Base-by-base conservation (phyloP, 2,113 vertebrate genomes). In the Alectura lathami region DNA sequence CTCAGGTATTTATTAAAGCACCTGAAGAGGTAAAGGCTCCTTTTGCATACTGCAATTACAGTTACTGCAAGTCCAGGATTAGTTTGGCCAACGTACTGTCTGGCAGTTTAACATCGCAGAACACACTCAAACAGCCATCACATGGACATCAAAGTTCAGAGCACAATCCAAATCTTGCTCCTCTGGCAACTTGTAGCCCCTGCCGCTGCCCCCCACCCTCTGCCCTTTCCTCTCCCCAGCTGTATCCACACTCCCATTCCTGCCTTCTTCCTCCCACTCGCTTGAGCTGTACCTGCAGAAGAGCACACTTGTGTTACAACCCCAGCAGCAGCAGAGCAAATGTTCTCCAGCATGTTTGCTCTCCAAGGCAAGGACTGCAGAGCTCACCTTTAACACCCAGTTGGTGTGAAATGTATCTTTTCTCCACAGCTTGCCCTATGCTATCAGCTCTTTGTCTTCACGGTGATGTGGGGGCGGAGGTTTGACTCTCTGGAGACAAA, bases 261-360 rank as follows among this genome's bases (percentile, higher is more conserved):
- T 29, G 26, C 59, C 29, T 45, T 11, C n/a, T 30, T 56, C 15
- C 43, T 72, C 43, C 48, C 3, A 0, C 29, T 43, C 34, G 70
- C 56, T 72, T 36, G 38, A 29, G 63, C 27, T 15, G 3, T 40
- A 40, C 22, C 81, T 48, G 66, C n/a, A 81, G 47, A 14, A 67
- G 1, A 62, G 4, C 4, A 2, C 48, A 66, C 43, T 11, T 12
- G 20, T 0, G 0, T 42, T 11, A 47, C 0, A 2, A 34, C 11
- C 74, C 27, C 48, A 75, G 43, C 1, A 42, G 47, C 32, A 40
- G 30, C 68, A 80, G 60, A 70, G 47, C 56, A 88, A 83, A 36
- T 20, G 69, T 5, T n/a, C 56, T 40, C 47, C 30, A 34, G 11
- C 13, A 16, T 4, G 22, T 80, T n/a, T 68, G 43, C 16, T 66